These are phyloP conservation scores for Anastatus disparis DNA, from an alignment of 1,140 invertebrate species.

Conservation along the genomic window DNA sequence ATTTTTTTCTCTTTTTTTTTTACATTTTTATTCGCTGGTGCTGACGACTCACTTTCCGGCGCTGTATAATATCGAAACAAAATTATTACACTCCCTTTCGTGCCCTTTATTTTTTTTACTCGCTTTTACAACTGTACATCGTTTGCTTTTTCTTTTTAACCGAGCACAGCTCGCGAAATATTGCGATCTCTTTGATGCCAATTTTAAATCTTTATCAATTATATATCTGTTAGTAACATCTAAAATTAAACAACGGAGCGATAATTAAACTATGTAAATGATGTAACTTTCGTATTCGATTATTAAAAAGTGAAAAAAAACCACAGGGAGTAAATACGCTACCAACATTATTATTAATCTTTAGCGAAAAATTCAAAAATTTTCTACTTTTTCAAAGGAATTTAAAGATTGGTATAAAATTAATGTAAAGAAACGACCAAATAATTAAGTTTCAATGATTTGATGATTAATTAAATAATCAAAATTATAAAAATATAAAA, in stretches of 20 bases:
- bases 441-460: too few species aligned
- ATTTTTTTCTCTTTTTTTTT: not conserved
- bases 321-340: constrained; percentile 1
- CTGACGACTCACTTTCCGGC: constrained; percentile 36
- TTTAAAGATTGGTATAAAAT: too few species aligned
- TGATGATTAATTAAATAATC: too few species aligned
- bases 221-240: constrained; percentile 19
- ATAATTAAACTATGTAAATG: constrained; percentile 31
- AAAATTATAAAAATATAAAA: too few species aligned
- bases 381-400: too few species aligned
- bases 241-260: constrained; percentile 33
- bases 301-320: constrained; percentile 13
- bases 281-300: constrained; percentile 21
- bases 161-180: constrained; percentile 39
- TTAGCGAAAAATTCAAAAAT: too few species aligned
- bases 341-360: constrained; percentile 1
- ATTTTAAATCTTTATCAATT: too few species aligned
- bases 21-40: not conserved
- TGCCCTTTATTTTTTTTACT: not conserved
- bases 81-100: constrained; percentile 4
- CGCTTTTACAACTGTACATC: too few species aligned
- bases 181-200: constrained; percentile 22
- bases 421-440: too few species aligned
- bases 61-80: not conserved
- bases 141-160: too few species aligned